Evolutionary conservation across 2,888 invertebrate species (phyloP).

Genomic region (Thereva unica): DNA sequence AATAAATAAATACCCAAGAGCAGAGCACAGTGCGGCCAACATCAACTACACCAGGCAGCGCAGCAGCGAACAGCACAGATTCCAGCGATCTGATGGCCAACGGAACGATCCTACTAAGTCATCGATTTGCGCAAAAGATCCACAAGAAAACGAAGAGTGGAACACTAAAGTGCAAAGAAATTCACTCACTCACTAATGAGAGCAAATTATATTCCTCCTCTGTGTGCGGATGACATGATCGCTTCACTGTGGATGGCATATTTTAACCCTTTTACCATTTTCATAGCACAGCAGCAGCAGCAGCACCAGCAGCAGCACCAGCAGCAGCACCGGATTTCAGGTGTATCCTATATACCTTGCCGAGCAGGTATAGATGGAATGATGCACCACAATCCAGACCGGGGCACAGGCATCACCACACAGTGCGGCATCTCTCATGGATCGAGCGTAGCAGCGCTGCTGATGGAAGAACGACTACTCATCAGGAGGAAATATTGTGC

Average conservation of each 20-base stretch:
- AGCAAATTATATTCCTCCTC: slow-evolving; percentile 45
- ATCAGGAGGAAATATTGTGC: no score
- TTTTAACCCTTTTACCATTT: slow-evolving; percentile 33
- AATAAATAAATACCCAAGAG: no score
- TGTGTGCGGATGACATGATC: slow-evolving; percentile 45
- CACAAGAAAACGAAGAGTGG: slow-evolving; percentile 21
- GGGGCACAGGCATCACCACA: no score
- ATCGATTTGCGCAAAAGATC: slow-evolving; percentile 22
- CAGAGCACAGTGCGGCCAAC: no score
- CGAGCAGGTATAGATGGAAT: no score
- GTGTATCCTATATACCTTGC: no score
- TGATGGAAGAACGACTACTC: no score
- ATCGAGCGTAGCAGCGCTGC: no score
- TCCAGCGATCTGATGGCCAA: background rate
- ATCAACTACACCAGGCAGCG: no score
- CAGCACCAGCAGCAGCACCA: no score
- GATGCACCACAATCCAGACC: no score
- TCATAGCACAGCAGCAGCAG: slow-evolving; percentile 26
- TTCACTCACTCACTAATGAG: slow-evolving; percentile 46
- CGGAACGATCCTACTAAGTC: slow-evolving; percentile 3
- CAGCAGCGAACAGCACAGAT: background rate
- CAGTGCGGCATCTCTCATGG: no score
- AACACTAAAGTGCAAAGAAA: slow-evolving; percentile 44
- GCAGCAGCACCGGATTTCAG: background rate
- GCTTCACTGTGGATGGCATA: slow-evolving; percentile 40